phyloP scores from a whole-genome alignment of 1,140 invertebrate genomes.

The Drosophila varians region DNA sequence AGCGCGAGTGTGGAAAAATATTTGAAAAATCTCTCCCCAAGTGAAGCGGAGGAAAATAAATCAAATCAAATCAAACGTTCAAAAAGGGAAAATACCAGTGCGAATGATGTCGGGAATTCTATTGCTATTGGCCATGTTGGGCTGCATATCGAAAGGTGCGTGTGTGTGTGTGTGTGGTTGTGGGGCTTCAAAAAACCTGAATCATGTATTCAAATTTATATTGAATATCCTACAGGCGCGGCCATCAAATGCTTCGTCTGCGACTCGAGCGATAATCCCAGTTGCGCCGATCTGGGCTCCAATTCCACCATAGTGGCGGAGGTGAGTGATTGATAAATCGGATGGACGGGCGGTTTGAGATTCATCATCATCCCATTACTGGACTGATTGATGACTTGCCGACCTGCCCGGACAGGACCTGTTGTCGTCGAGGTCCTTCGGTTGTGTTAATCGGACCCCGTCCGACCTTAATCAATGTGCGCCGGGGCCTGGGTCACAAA shows the following conservation, averaged over 20 bases:
- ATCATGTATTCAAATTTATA: constrained; percentile 1
- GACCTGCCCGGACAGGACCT: constrained; percentile 4
- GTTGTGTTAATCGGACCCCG: constrained; percentile 18
- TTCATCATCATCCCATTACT: constrained; percentile 3
- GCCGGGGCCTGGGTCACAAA: constrained; percentile 21
- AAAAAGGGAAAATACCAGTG: constrained; percentile 8
- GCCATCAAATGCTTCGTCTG: constrained; percentile 90
- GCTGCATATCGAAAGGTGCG: constrained; percentile 60
- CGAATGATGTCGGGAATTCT: constrained; percentile 23
- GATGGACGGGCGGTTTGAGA: not conserved
- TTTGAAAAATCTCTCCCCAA: constrained; percentile 18
- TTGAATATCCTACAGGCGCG: constrained; percentile 66
- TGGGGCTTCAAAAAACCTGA: not conserved
- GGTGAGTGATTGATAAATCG: constrained; percentile 52
- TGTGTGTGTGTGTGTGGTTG: constrained; percentile 13
- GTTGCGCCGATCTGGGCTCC: constrained; percentile 85
- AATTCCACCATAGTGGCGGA: constrained; percentile 71
- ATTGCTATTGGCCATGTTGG: constrained; percentile 36
- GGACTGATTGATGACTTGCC: constrained; percentile 20
- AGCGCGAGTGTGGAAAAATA: constrained; percentile 18
- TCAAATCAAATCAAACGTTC: constrained; percentile 9
- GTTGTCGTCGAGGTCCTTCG: constrained; percentile 48
- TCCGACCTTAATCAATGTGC: constrained; percentile 59
- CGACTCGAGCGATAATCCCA: constrained; percentile 90
- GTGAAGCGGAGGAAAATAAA: constrained; percentile 5